Percentiles rank a stretch among this genome's conserved stretches.
Evolutionary conservation across 2,113 vertebrate genomes (phyloP).

Genomic region (Tauraco erythrolophus): DNA sequence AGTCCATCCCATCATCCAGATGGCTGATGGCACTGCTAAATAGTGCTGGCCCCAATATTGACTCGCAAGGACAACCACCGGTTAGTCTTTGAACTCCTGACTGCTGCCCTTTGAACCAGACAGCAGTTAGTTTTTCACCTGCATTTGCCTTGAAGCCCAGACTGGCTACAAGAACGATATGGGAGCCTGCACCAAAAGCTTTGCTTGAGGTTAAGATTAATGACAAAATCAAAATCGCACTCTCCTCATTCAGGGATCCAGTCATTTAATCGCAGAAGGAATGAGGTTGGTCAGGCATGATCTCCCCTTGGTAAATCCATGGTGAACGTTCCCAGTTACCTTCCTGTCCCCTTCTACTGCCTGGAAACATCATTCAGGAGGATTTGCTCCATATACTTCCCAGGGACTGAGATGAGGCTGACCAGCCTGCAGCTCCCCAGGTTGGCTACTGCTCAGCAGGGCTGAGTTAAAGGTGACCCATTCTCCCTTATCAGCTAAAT

Average conservation of each 20-base stretch:
- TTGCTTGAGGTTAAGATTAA: neutral
- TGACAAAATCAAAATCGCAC: neutral
- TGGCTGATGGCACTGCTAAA: neutral
- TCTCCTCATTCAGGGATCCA: neutral
- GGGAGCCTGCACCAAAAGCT: neutral
- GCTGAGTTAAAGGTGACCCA: conserved; percentile 2
- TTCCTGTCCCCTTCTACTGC: neutral
- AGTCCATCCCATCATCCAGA: neutral
- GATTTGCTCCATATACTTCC: neutral
- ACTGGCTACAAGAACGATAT: neutral
- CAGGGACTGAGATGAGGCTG: neutral
- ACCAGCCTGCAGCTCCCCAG: neutral
- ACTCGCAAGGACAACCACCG: neutral
- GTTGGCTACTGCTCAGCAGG: neutral
- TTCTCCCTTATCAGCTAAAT: conserved; percentile 51
- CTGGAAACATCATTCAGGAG: neutral
- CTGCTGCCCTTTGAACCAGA: neutral
- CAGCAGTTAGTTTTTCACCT: neutral
- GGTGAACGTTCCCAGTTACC: neutral
- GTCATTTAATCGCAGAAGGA: neutral
- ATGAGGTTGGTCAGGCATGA: neutral
- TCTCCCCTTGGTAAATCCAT: neutral
- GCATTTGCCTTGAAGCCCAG: neutral
- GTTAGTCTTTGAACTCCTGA: neutral
- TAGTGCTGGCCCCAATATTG: neutral